Percentiles rank a stretch among this genome's conserved stretches.
phyloP scores from a whole-genome alignment of 2,888 invertebrate genomes.

The Nephrotoma flavescens region DNA sequence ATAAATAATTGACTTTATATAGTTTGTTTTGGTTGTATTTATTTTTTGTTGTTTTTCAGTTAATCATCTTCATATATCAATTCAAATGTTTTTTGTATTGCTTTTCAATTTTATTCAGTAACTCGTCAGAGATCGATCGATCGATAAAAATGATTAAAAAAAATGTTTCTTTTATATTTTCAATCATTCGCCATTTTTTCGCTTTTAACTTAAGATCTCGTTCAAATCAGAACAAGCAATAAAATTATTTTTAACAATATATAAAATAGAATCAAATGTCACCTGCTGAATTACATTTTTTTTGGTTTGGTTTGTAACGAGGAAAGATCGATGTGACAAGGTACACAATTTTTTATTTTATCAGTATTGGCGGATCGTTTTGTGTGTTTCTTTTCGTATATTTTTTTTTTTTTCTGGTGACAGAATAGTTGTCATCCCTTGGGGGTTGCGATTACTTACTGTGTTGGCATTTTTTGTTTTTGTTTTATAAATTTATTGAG shows the following conservation, averaged over 20 bases:
- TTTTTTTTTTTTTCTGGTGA: not conserved
- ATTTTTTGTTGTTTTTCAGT: not conserved
- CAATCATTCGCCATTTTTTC: not conserved
- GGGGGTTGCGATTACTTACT: not conserved
- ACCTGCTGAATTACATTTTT: constrained; percentile 2
- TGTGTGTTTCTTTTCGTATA: not conserved
- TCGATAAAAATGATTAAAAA: not conserved
- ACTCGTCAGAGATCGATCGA: not conserved
- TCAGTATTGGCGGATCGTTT: not conserved
- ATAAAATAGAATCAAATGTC: constrained; percentile 7
- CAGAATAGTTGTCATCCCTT: constrained; percentile 5
- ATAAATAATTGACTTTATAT: constrained; percentile 3
- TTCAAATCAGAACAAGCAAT: not conserved
- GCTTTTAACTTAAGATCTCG: not conserved
- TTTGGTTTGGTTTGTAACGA: not conserved
- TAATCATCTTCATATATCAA: not conserved
- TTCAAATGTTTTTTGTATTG: not conserved
- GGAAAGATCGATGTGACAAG: constrained; percentile 3
- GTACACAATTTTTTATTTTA: not conserved
- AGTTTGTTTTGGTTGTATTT: not conserved
- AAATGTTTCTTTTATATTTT: not conserved
- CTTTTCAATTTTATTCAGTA: not conserved
- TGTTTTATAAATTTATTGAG: constrained; percentile 1
- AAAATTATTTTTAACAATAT: not conserved
- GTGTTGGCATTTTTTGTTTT: not conserved